These are phyloP conservation scores for Nannospalax galili DNA, from an alignment of 2,113 vertebrate genomes.

Conservation along the genomic window DNA sequence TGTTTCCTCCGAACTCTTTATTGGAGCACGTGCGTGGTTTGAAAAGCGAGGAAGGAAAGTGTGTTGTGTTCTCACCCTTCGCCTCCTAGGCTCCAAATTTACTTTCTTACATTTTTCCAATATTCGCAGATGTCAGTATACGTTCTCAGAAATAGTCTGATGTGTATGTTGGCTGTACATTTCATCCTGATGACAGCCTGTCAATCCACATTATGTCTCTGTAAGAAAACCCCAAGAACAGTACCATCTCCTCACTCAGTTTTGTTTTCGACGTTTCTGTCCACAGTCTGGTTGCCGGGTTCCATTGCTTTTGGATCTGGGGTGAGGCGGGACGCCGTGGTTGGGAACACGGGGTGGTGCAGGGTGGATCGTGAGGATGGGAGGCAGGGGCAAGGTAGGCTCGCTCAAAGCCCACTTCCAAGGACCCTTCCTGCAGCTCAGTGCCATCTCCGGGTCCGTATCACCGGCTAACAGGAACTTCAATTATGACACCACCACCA, in stretches of 20 bases:
- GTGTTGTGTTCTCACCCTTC: fast-evolving
- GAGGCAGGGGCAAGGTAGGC: background rate
- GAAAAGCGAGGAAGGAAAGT: background rate
- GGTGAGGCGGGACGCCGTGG: background rate
- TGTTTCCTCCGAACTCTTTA: background rate
- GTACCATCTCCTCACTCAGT: background rate
- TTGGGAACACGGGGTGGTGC: background rate
- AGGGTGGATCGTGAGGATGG: too few relatives aligned
- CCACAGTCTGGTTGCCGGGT: too few relatives aligned
- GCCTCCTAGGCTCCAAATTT: fast-evolving
- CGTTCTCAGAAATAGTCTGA: background rate
- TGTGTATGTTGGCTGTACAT: fast-evolving
- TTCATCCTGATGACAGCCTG: background rate
- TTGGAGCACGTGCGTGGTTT: fast-evolving
- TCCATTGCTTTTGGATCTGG: background rate
- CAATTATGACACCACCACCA: background rate
- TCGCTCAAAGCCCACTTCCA: background rate
- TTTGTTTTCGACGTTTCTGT: too few relatives aligned
- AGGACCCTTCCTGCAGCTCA: background rate
- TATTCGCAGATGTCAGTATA: background rate
- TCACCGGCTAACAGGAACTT: background rate
- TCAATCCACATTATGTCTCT: too few relatives aligned
- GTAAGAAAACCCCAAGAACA: background rate
- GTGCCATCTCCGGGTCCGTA: too few relatives aligned
- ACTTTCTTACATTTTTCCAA: background rate